Evolutionary conservation across 2,113 vertebrate species (phyloP), one percentile per base, ranked within the genome.

Genomic region (Ploceus nigricollis): DNA sequence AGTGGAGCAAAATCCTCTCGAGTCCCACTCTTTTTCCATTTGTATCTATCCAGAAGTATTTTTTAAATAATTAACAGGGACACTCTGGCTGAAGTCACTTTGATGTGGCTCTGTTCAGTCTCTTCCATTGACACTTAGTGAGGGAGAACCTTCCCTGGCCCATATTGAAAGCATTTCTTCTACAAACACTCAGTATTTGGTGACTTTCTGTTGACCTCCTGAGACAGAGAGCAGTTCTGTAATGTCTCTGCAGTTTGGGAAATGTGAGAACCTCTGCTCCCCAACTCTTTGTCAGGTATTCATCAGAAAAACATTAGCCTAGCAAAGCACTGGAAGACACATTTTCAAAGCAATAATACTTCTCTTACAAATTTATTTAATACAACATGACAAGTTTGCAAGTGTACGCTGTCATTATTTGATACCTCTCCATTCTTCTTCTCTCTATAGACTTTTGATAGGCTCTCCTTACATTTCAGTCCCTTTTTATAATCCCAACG

Each of bases 401-500:
- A 78, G 76, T 70, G 16, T 66, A 82, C 47, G 15, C 35, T 97
- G 75, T 90, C 69, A 68, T 77, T 71, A 82, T 85, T 66, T 84
- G 93, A 95, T 91, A 90, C 40, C 22, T 75, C 12, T n/a, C 37
- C 37, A 82, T 92, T 96, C 93, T 96, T 96, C 31, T 69, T 56
- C 31, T 60, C 48, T 82, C 39, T 64, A 22, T 25, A 72, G 61
- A n/a, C 27, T 82, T 90, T 94, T 61, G 11, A 82, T 23, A 70
- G 50, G 9, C 30, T 73, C 69, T 94, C 9, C 93, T 97, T 89
- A 75, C n/a, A 39, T 96, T 97, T 96, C 96, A 61, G 35, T 56
- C 7, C 21, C 60, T 64, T 88, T 82, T 92, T 77, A 33, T 50
- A 63, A 11, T 79, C 79, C 77, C 71, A 17, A 0, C 60, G 63